A percentile compares a stretch with the other conserved stretches of the same genome.
phyloP scores from a whole-genome alignment of 2,113 vertebrate species.

The Stigmatopora argus region DNA sequence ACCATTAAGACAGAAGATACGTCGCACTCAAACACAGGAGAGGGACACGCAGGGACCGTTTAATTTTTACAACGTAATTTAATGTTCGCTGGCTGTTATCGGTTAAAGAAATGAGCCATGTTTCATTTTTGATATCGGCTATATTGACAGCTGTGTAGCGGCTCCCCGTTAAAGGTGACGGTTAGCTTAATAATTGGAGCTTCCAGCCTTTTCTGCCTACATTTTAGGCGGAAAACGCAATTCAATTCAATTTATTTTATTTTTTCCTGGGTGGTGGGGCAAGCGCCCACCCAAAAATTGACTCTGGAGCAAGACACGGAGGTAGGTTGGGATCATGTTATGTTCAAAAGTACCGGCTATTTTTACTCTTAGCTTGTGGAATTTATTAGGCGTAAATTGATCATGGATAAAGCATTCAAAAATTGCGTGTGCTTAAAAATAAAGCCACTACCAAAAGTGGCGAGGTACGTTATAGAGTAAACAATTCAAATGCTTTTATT shows the following conservation, averaged over 20 bases:
- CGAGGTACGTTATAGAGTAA: neutral
- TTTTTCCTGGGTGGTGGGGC: constrained; percentile 26
- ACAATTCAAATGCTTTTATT: neutral
- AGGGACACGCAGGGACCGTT: constrained; percentile 7
- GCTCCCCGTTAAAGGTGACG: constrained; percentile 17
- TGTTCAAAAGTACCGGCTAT: neutral
- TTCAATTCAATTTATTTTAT: constrained; percentile 4
- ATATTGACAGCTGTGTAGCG: constrained; percentile 39
- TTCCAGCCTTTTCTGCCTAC: constrained; percentile 32
- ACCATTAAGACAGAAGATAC: constrained; percentile 11
- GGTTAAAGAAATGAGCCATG: constrained; percentile 18
- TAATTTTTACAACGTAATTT: constrained; percentile 10
- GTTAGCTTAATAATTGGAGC: constrained; percentile 22
- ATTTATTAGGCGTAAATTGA: constrained; percentile 17
- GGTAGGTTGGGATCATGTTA: constrained; percentile 36
- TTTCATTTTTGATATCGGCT: constrained; percentile 27
- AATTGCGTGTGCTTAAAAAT: neutral
- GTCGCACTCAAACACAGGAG: constrained; percentile 5
- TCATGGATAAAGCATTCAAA: constrained; percentile 8
- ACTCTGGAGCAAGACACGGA: constrained; percentile 71
- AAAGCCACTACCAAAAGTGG: neutral
- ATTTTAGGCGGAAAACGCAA: constrained; percentile 32
- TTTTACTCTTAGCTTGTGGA: constrained; percentile 9
- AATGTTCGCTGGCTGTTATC: neutral
- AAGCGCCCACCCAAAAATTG: constrained; percentile 52